Evolutionary conservation across 2,888 invertebrate species (phyloP).

Genomic region (Caenorhabditis sp.): DNA sequence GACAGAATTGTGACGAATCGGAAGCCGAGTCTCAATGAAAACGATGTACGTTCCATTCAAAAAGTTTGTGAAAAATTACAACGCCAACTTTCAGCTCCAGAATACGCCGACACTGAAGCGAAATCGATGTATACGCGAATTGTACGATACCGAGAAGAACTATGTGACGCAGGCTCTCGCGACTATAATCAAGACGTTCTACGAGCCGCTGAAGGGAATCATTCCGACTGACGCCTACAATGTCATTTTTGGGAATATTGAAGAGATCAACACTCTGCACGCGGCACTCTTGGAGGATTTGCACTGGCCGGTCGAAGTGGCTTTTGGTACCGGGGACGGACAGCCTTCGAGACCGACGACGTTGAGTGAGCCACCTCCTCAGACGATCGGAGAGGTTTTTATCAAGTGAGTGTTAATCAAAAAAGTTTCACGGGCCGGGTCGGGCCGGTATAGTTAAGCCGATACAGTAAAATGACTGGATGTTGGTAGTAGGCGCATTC

Average conservation of each 20-base stretch:
- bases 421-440: not conserved
- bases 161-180: conserved; percentile 91
- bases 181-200: conserved; percentile 79
- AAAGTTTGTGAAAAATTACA: too few species aligned
- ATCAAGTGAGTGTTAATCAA: conserved; percentile 81
- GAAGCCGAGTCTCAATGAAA: conserved; percentile 57
- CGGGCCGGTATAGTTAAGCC: too few species aligned
- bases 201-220: conserved; percentile 83
- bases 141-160: conserved; percentile 96
- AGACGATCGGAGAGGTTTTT: conserved; percentile 87
- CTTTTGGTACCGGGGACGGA: conserved; percentile 34
- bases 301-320: conserved; percentile 64
- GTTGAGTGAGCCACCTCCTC: conserved; percentile 11
- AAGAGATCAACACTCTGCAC: conserved; percentile 81
- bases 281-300: conserved; percentile 63
- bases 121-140: conserved; percentile 87
- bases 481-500: too few species aligned
- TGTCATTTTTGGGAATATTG: conserved; percentile 91
- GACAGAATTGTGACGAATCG: conserved; percentile 64
- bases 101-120: conserved; percentile 83
- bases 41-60: conserved; percentile 51
- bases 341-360: conserved; percentile 46
- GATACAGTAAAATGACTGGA: too few species aligned
- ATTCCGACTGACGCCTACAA: conserved; percentile 87
- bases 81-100: conserved; percentile 28